phyloP scores from a whole-genome alignment of 2,797 vertebrate genomes.

The Pseudochaenichthys georgianus region DNA sequence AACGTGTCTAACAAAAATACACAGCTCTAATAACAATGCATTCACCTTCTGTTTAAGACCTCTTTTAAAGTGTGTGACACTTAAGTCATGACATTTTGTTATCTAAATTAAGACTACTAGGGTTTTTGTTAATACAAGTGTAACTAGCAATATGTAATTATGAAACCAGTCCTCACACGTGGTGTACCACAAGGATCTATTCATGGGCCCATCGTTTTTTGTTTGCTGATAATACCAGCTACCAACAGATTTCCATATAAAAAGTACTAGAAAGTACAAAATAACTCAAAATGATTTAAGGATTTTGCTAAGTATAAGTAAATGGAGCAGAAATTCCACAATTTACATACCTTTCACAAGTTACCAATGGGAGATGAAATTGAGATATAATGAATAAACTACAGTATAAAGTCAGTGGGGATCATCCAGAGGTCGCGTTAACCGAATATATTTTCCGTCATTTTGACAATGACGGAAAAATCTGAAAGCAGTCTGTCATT shows the following conservation, averaged over 20 bases:
- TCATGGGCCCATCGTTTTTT: not conserved
- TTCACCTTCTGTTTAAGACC: not conserved
- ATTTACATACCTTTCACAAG: too few relatives aligned
- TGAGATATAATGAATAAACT: not conserved
- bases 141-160: not conserved
- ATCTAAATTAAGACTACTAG: not conserved
- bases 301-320: not conserved
- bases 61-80: not conserved
- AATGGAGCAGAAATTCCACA: not conserved
- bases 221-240: not conserved
- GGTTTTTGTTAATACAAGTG: not conserved
- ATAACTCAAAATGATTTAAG: too few relatives aligned
- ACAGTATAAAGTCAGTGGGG: not conserved
- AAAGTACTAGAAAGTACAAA: too few relatives aligned
- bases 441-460: too few relatives aligned
- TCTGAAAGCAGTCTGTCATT: too few relatives aligned
- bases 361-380: not conserved
- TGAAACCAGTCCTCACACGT: not conserved
- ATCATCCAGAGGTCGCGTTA: not conserved
- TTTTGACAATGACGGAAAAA: too few relatives aligned
- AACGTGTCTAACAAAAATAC: too few relatives aligned
- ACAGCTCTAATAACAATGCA: not conserved
- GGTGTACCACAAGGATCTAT: conserved; percentile 46
- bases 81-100: not conserved
- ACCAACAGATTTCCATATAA: not conserved